Evolutionary conservation across 2,113 vertebrate genomes (phyloP).

Genomic region (Sapajus apella): DNA sequence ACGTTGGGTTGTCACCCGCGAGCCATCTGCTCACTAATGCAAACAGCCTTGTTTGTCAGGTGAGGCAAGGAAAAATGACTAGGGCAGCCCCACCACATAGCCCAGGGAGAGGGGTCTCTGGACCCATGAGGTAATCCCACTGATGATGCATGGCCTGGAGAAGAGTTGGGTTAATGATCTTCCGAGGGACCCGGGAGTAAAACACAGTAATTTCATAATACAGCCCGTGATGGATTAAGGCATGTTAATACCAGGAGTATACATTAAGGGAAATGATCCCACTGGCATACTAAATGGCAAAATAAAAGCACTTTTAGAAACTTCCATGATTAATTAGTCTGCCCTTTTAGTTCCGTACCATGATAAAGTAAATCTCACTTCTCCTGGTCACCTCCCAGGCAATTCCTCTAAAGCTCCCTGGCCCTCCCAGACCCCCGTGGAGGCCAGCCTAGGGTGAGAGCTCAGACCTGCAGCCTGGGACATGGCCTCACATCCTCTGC

Average conservation of each 20-base stretch:
- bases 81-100: conserved; percentile 70
- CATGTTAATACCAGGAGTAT: conserved; percentile 91
- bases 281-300: conserved; percentile 94
- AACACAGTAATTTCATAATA: conserved; percentile 91
- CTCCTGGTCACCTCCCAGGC: conserved; percentile 89
- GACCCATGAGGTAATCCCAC: conserved; percentile 86
- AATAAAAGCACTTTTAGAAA: conserved; percentile 99
- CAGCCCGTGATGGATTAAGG: conserved; percentile 91
- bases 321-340: conserved; percentile 94
- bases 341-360: conserved; percentile 87
- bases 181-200: conserved; percentile 87
- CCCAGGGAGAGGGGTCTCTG: conserved; percentile 81
- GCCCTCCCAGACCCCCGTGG: neutral
- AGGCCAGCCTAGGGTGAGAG: neutral
- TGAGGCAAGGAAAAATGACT: conserved; percentile 83
- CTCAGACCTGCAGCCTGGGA: neutral
- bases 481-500: accelerated
- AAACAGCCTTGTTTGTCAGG: conserved; percentile 81
- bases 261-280: conserved; percentile 94
- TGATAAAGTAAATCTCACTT: conserved; percentile 95
- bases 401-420: conserved; percentile 90
- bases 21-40: conserved; percentile 85
- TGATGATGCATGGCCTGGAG: conserved; percentile 90
- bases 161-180: conserved; percentile 92
- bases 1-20: neutral